Conservation (phyloP, 2,113 vertebrate genomes). For the Aptenodytes forsteri region DNA sequence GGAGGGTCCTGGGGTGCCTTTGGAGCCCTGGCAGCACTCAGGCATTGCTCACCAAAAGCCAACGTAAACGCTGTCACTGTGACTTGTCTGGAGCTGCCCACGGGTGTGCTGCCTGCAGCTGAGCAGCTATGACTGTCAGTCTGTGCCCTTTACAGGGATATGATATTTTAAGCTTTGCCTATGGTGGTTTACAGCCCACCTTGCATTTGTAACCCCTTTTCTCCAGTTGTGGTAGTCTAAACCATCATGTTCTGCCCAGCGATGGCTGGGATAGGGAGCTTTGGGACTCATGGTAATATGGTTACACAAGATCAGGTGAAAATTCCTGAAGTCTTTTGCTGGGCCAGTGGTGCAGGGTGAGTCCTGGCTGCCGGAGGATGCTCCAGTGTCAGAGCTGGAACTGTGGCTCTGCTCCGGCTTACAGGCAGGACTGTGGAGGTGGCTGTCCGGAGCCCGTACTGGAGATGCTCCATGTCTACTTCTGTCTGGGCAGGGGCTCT, state of each 20-base stretch:
- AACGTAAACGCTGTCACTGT: fast-evolving
- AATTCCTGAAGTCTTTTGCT: not conserved
- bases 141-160: not conserved
- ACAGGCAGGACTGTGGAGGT: not conserved
- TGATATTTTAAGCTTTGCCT: not conserved
- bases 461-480: not conserved
- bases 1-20: not conserved
- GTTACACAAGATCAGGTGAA: not conserved
- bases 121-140: not conserved
- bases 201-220: not conserved
- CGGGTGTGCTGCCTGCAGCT: fast-evolving
- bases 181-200: not conserved
- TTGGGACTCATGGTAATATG: fast-evolving
- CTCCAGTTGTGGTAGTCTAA: not conserved
- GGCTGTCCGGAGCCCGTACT: not conserved
- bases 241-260: fast-evolving
- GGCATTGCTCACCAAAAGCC: not conserved
- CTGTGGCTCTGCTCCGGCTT: fast-evolving
- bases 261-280: not conserved
- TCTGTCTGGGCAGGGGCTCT: not conserved
- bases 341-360: not conserved
- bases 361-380: not conserved
- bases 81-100: not conserved
- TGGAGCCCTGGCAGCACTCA: fast-evolving
- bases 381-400: not conserved